phyloP scores from a whole-genome alignment of 2,113 vertebrate genomes.

The Neopipo cinnamomea region DNA sequence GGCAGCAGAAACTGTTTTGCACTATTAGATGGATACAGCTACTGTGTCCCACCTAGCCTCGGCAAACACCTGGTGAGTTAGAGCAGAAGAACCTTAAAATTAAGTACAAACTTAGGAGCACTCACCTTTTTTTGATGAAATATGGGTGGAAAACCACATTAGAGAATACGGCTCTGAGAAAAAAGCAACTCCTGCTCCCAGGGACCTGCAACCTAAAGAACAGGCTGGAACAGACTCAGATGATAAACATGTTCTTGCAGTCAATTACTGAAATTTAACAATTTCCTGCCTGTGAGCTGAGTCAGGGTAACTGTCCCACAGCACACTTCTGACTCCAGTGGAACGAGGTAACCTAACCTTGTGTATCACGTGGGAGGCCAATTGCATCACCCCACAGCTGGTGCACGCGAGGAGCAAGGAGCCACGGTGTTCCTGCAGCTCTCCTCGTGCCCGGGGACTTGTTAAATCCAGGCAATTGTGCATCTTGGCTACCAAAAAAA shows the following conservation, averaged over 20 bases:
- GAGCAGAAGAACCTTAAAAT: not conserved
- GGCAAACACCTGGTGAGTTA: not conserved
- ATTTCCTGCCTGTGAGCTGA: not conserved
- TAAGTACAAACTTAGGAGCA: not conserved
- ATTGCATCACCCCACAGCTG: not conserved
- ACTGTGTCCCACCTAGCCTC: not conserved
- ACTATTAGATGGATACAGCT: not conserved
- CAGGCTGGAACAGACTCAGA: not conserved
- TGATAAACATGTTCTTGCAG: not conserved
- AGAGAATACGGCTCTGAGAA: not conserved
- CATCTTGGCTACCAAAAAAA: not conserved
- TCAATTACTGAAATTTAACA: not conserved
- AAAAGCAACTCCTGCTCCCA: not conserved
- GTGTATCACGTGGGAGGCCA: accelerated
- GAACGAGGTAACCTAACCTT: not conserved
- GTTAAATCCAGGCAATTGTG: not conserved
- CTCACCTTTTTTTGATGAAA: not conserved
- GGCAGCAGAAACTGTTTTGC: not conserved
- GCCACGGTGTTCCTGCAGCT: not conserved
- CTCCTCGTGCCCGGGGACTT: not conserved
- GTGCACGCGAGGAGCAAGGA: not conserved
- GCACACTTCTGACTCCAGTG: not conserved
- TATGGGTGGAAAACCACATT: not conserved
- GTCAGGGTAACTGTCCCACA: not conserved
- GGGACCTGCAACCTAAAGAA: not conserved